Percentiles rank a stretch among this genome's conserved stretches.
phyloP scores from a whole-genome alignment of 2,113 vertebrate genomes.

The Anseranas semipalmata region DNA sequence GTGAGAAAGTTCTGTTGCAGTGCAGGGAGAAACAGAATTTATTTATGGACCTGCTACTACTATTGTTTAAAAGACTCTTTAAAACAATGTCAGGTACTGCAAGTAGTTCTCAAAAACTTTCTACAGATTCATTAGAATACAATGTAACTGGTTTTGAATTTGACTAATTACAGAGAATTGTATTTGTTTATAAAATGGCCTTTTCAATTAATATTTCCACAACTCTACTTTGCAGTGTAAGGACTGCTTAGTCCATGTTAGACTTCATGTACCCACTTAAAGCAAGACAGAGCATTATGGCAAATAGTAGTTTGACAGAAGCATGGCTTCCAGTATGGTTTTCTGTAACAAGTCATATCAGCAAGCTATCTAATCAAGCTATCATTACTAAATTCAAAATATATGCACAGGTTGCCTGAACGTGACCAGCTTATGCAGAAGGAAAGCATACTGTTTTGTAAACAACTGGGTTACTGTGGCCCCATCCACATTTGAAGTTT shows the following conservation, averaged over 20 bases:
- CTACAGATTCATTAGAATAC: background rate
- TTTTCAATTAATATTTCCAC: background rate
- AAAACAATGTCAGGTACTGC: background rate
- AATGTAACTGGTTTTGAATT: background rate
- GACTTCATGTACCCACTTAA: background rate
- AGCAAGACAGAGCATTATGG: background rate
- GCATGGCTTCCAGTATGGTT: background rate
- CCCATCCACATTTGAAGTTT: background rate
- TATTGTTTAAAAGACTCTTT: background rate
- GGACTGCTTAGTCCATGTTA: background rate
- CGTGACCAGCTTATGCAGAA: accelerated
- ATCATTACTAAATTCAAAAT: background rate
- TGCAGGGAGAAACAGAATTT: background rate
- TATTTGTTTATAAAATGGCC: background rate
- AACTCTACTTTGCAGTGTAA: background rate
- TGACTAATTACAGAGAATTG: background rate
- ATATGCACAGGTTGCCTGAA: background rate
- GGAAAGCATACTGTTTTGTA: background rate
- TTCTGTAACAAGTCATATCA: background rate
- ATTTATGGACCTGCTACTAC: background rate
- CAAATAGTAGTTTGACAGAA: background rate
- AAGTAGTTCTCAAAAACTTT: background rate
- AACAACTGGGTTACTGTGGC: background rate
- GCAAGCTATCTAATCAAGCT: background rate
- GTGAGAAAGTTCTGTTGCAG: background rate